These are phyloP conservation scores for Tetramorium simillimum DNA, from an alignment of 1,140 invertebrate species.

Conservation along the genomic window DNA sequence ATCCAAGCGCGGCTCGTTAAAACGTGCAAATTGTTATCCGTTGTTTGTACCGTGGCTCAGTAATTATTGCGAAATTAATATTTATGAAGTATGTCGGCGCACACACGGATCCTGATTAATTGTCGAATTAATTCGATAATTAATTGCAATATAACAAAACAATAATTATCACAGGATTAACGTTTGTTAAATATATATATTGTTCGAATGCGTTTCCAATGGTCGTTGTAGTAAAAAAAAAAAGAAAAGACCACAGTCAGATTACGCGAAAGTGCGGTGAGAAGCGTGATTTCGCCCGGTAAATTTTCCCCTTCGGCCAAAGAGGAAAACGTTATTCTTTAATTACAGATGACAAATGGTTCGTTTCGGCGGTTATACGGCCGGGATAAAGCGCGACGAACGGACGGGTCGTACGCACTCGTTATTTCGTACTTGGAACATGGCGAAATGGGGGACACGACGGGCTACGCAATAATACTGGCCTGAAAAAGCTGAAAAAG, in stretches of 20 bases:
- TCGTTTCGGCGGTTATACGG: conserved; percentile 64
- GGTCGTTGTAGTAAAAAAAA: background rate
- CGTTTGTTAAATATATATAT: conserved; percentile 28
- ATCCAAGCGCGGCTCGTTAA: conserved; percentile 54
- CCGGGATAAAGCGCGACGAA: conserved; percentile 42
- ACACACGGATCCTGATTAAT: conserved; percentile 49
- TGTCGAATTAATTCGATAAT: conserved; percentile 60
- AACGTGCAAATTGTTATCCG: conserved; percentile 60
- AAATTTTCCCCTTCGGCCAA: conserved; percentile 50
- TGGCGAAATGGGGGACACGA: conserved; percentile 35
- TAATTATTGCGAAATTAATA: conserved; percentile 60
- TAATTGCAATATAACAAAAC: conserved; percentile 58
- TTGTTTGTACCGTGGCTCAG: conserved; percentile 53
- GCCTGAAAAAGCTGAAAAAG: conserved; percentile 74
- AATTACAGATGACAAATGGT: conserved; percentile 75
- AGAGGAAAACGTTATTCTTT: conserved; percentile 71
- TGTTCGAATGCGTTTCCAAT: background rate
- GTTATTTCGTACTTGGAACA: conserved; percentile 59
- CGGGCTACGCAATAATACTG: conserved; percentile 66
- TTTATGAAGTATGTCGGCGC: conserved; percentile 55
- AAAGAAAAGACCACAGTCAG: background rate
- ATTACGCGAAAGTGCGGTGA: conserved; percentile 24
- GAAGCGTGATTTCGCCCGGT: conserved; percentile 42
- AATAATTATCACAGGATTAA: conserved; percentile 52
- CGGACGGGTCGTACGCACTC: conserved; percentile 46